A percentile compares a stretch with the other conserved stretches of the same genome.
phyloP scores from a whole-genome alignment of 2,797 vertebrate genomes.

The Sebastes diaconus region DNA sequence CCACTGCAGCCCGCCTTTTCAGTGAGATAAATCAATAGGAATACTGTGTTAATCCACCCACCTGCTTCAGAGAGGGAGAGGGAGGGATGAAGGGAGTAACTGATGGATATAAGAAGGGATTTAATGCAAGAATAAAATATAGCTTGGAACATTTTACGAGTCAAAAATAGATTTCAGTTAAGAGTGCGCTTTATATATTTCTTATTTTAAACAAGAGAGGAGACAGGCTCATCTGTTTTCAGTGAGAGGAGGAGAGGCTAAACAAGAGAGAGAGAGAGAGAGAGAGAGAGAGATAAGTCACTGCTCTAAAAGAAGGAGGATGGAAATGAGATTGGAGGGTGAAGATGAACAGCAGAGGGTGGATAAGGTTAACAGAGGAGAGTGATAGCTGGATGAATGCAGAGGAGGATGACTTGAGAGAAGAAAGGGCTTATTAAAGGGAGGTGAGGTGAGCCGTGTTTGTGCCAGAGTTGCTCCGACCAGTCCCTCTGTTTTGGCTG shows the following conservation, averaged over 20 bases:
- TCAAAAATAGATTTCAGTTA: constrained; percentile 42
- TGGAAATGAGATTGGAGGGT: constrained; percentile 23
- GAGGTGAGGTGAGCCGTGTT: constrained; percentile 36
- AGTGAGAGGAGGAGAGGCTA: constrained; percentile 27
- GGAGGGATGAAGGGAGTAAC: constrained; percentile 21
- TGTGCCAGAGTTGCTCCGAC: constrained; percentile 44
- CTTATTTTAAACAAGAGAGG: neutral
- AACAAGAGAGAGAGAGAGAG: neutral
- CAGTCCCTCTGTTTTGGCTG: constrained; percentile 57
- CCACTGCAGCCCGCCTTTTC: constrained; percentile 7
- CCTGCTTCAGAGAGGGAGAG: constrained; percentile 15
- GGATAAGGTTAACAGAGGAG: neutral
- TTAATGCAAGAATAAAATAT: constrained; percentile 47
- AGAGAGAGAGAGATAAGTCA: constrained; percentile 22
- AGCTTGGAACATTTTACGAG: constrained; percentile 22
- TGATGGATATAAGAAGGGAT: constrained; percentile 20
- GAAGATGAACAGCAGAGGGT: neutral
- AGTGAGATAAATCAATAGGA: constrained; percentile 36
- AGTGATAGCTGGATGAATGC: constrained; percentile 21
- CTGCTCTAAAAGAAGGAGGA: neutral
- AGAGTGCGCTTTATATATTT: neutral
- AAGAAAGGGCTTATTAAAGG: constrained; percentile 37
- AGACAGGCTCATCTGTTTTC: constrained; percentile 30
- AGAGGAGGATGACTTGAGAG: constrained; percentile 16
- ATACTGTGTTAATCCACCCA: constrained; percentile 34